These are phyloP conservation scores for Scomber colias DNA, from an alignment of 2,113 vertebrate species.

Conservation along the genomic window DNA sequence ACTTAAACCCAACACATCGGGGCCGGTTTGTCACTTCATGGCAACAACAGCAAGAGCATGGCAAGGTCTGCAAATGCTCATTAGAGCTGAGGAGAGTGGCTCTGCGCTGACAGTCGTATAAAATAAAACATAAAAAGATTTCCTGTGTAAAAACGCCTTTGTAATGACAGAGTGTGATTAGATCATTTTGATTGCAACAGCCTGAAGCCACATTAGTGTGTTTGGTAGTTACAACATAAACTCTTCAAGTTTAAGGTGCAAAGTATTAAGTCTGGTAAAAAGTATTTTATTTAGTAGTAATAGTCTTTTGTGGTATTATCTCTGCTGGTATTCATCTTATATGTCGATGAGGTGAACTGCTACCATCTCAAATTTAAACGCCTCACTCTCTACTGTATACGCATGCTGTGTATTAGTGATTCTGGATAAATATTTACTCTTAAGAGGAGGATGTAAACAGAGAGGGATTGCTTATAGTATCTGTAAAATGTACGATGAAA, in stretches of 20 bases:
- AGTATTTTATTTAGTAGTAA: neutral
- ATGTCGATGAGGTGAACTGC: neutral
- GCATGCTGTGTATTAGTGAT: constrained; percentile 32
- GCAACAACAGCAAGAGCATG: constrained; percentile 22
- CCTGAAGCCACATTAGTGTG: constrained; percentile 11
- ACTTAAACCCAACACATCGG: constrained; percentile 54
- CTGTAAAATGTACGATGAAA: neutral
- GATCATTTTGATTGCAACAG: constrained; percentile 30
- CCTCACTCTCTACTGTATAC: constrained; percentile 21
- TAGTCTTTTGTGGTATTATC: neutral
- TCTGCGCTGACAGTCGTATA: neutral
- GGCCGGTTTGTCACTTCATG: constrained; percentile 48
- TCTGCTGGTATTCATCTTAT: neutral
- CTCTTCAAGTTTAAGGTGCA: constrained; percentile 11
- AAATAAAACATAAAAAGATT: constrained; percentile 43
- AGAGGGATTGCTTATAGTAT: constrained; percentile 9
- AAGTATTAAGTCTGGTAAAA: neutral
- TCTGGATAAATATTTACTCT: constrained; percentile 64
- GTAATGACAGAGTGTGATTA: constrained; percentile 56
- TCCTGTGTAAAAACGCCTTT: constrained; percentile 21
- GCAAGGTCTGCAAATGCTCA: constrained; percentile 13
- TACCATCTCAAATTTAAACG: constrained; percentile 2
- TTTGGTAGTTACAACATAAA: constrained; percentile 20
- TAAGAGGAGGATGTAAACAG: constrained; percentile 5
- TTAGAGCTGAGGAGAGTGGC: constrained; percentile 32